Evolutionary conservation across 1,140 invertebrate genomes (phyloP), one percentile per base, ranked within the genome.

Genomic region (Chlorops oryzae): DNA sequence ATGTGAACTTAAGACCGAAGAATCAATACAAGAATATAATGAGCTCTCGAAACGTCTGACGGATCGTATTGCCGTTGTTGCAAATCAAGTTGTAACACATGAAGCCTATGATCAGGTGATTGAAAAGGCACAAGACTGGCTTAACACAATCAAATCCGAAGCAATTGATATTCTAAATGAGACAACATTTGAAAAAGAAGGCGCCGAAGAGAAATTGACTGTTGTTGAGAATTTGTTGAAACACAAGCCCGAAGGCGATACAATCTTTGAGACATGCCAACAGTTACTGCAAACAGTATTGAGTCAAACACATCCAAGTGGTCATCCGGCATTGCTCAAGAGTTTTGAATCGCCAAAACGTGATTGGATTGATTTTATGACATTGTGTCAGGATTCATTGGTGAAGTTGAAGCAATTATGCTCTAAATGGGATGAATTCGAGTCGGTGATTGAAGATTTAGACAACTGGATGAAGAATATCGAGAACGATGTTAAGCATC

Each of bases 401-500:
- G 79, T 79, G 9, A 85, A 84, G 74, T 75, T 90, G 5, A 82
- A 81, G 63, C 80, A 81, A 52, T 78, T 85, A 27, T 84, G 83
- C 58, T 81, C 80, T 50, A 81, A 87, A 62, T 87, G 87, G 80
- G 83, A 84, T 34, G 83, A 89, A 63, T 90, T 90, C 52, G 85
- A 91, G 63, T 80, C 81, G 20, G 77, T 84, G 3, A 78, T 92
- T 28, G 85, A 92, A 48, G 76, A 77, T 52, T 73, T 96, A 2
- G 85, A 86, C 58, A 75, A 78, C 38, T 97, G 92, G 92, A 75
- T 92, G 13, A 88, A 90, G 62, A 78, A 85, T 34, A 87, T 87
- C 62, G 92, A 96, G 75, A 77, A 77, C 39, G 80, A 88, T 65
- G 77, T 94, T 0, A 90, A 91, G 73, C 92, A 96, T 70, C 88